Evolutionary conservation across 2,113 vertebrate species (phyloP).

Genomic region (Pluvialis apricaria): DNA sequence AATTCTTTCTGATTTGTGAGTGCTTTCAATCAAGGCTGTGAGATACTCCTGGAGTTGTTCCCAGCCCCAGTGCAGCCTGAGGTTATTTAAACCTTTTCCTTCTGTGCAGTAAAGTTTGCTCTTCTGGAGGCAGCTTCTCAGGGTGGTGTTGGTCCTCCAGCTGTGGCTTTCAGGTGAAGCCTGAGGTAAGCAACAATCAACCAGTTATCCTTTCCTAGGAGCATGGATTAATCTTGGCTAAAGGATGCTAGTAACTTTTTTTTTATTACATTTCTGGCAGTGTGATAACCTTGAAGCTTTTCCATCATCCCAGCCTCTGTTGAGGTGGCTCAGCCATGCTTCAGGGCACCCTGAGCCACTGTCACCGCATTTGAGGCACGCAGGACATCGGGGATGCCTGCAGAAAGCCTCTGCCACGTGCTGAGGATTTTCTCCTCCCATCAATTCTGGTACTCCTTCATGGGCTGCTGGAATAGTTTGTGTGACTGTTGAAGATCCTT

Average conservation of each 20-base stretch:
- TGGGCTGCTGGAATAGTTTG: not conserved
- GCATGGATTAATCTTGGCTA: not conserved
- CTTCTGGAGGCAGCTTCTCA: not conserved
- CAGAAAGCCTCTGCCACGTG: accelerated
- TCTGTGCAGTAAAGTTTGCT: not conserved
- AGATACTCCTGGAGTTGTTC: not conserved
- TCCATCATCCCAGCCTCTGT: not conserved
- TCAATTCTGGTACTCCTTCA: not conserved
- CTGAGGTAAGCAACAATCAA: not conserved
- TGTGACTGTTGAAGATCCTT: not conserved
- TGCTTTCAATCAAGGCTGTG: not conserved
- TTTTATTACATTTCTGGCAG: not conserved
- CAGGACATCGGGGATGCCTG: not conserved
- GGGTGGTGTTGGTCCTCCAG: not conserved
- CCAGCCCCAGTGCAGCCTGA: not conserved
- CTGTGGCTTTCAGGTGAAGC: not conserved
- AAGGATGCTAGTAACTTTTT: not conserved
- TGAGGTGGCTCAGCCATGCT: not conserved
- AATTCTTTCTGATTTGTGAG: not conserved
- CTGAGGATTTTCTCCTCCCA: not conserved
- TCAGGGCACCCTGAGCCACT: not conserved
- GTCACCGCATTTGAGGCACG: not conserved
- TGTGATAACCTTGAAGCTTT: not conserved
- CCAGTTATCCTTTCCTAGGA: not conserved
- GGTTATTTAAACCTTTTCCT: not conserved